Base-by-base conservation (phyloP, 2,888 invertebrate genomes). In the Schrankia costaestrigalis region DNA sequence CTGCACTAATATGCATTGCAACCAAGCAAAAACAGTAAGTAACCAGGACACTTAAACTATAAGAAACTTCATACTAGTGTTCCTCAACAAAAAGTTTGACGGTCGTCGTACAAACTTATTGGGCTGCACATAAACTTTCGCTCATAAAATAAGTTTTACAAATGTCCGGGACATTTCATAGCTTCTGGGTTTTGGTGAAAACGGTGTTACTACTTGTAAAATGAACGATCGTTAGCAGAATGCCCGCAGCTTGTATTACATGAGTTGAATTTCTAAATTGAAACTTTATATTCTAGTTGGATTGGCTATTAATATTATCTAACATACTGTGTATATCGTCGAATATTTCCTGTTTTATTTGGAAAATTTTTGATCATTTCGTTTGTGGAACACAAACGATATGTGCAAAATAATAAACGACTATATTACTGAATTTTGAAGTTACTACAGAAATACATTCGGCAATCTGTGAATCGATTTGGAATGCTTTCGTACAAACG, bases 121-220 rank as follows among this genome's bases (percentile, higher is more conserved):
- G 17, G 12, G 28, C 8, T 26, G 31, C 28, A 36, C 26, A 31
- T 26, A 28, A 55, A 54, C 24, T 54, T 42, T 17, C 24, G n/a
- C 19, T 11, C 27, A 40, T 46, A 38, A 46, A 46, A 49, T 32
- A 55, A 54, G 35, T 54, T 54, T 40, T 25, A 35, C 25, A 36
- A 46, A 38, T 36, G 44, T 32, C 26, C 25, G 13, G 31, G 41
- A 42, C 47, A 42, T 51, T 42, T 38, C 33, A 31, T 39, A 27
- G 37, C 46, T 46, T 43, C 13, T 4, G 23, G 41, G 30, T 25
- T 33, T 35, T 11, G 28, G 11, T 27, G 23, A 5, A 19, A 28
- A 35, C 17, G 19, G 31, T 37, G 33, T 29, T 9, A 35, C 32
- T 32, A 38, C 32, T 33, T 55, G 36, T 41, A 35, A 55, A 49